Base-by-base conservation (phyloP, 1,140 invertebrate genomes). In the Diplogasteroides magnus region DNA sequence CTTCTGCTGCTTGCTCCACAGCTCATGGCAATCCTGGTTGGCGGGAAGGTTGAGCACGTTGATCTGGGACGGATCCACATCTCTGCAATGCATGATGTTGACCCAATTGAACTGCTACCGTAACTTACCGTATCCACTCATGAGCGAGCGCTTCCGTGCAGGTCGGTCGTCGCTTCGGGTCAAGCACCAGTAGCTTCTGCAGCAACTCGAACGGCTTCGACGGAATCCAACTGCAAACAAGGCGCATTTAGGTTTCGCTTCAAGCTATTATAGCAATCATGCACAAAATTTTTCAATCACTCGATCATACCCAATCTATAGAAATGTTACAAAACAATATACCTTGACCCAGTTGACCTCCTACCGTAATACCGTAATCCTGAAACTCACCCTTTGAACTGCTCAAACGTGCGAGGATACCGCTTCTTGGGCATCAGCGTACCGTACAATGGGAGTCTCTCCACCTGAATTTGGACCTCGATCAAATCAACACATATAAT, bases 1-100 rank as follows among this genome's bases (percentile, higher is more conserved):
- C 66, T 69, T 64, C 69, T 74, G 59, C 64, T 77, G 72, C 31
- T 98, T 99, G 76, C 92, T 94, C 95, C 95, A 98, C 78, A 99
- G 87, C 85, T 99, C 96, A 86, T 98, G 96, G 84, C 96, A 98
- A 86, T 98, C 96, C 86, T 98, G 95, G 89, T 92, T 92, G 29
- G 89, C 91, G 0, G 96, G 96, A 71, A 97, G 69, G 26, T 77
- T 29, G 6, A 86, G 86, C n/a, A 86, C 86, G 28, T 79, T 76
- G 32, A 88, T 84, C 56, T 89, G 88, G 78, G 91, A 90, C 23
- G 92, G 91, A 78, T 92, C 88, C 48, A 97, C 89, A 84, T 91
- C 90, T 84, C 89, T 91, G n/a, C n/a, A n/a, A n/a, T n/a, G n/a
- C n/a, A n/a, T n/a, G n/a, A n/a, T n/a, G n/a, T n/a, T n/a, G n/a